Evolutionary conservation across 2,888 invertebrate genomes (phyloP), one percentile per base, ranked within the genome.

Genomic region (Heteromyza rotundicornis): DNA sequence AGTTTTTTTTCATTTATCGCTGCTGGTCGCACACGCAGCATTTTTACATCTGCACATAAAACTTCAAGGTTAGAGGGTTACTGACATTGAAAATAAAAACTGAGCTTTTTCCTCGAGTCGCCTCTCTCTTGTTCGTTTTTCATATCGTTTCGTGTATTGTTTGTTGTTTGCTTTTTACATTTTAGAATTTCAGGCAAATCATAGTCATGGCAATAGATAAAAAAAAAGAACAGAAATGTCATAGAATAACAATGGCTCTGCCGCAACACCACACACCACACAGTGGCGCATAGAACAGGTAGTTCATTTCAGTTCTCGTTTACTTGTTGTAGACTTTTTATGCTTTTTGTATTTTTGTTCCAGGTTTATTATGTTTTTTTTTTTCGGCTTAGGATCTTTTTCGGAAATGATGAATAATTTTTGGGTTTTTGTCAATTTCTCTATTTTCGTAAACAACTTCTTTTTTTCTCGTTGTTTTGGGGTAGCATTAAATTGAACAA

Each of bases 31-130:
- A 60, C 17, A 40, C 32, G 22, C 52, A 24, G 47, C 57, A 54
- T 57, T 63, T 59, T 57, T 65, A 66, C 68, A 68, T 64, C 67
- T 66, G 70, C 77, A 75, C 76, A 73, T 65, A 69, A 68, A 70
- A 73, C 67, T 79, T 79, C 79, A 79, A 79, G 79, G 79, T 79
- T 79, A 77, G 74, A 73, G 78, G 80, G 79, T 80, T 80, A 80
- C 77, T 79, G 79, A 78, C 79, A 77, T 78, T 76, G 67, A 74
- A 71, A 72, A 76, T 62, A 55, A 63, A 69, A 73, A 72, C 68
- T 76, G 73, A 70, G 70, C 59, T 59, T 53, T 64, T 58, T 53
- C 50, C 20, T 32, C n/a, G n/a, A n/a, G n/a, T n/a, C n/a, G 56
- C 49, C 40, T 50, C 44, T 27, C 44, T 52, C 57, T 57, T 35